These are phyloP conservation scores for Calliopum simillimum DNA, from an alignment of 2,888 invertebrate species.

Conservation along the genomic window DNA sequence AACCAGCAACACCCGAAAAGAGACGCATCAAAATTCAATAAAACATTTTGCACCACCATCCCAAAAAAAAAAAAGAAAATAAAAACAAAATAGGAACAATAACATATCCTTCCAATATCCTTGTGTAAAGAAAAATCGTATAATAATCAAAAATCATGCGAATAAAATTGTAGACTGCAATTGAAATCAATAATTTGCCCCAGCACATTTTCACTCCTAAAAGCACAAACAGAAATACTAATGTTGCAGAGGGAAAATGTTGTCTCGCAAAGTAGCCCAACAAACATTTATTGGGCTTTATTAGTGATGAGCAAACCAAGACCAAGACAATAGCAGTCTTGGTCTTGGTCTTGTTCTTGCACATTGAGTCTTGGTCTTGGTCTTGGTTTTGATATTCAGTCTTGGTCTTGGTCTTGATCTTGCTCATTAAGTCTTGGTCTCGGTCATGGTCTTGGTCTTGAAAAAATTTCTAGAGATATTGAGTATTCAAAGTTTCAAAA, in stretches of 20 bases:
- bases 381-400: no score
- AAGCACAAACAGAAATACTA: neutral
- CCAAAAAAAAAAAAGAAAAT: neutral
- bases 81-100: neutral
- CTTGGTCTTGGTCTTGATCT: no score
- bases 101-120: neutral
- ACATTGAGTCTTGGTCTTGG: no score
- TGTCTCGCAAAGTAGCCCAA: conserved; percentile 3
- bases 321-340: no score
- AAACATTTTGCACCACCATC: conserved; percentile 31
- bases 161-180: neutral
- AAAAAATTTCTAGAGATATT: no score
- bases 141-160: conserved; percentile 7
- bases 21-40: conserved; percentile 29
- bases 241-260: neutral
- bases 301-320: no score
- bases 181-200: conserved; percentile 6
- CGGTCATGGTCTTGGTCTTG: no score
- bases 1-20: conserved; percentile 19
- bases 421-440: no score
- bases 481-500: no score
- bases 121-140: neutral
- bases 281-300: no score
- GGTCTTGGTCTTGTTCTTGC: no score
- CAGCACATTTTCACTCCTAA: neutral